Conservation (phyloP, 1,140 invertebrate species). For the Cotesia vestalis region DNA sequence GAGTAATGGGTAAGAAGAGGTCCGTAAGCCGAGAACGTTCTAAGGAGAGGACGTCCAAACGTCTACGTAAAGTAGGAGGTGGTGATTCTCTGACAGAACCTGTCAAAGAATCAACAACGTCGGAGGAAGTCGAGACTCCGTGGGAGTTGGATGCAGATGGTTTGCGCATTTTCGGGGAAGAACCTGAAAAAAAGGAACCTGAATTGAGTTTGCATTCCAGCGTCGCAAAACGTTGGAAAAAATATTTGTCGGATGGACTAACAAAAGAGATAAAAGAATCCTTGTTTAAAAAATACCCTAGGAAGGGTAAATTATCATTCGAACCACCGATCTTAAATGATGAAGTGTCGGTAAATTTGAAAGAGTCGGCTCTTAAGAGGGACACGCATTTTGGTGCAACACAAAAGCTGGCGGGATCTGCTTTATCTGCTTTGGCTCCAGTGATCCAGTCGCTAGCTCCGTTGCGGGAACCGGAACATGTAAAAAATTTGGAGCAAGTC, state of each 20-base stretch:
- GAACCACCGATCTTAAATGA: conserved; percentile 17
- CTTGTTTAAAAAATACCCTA: not conserved
- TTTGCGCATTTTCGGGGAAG: conserved; percentile 3
- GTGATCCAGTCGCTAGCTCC: not conserved
- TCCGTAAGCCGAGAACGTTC: too few relatives aligned
- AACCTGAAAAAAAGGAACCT: conserved; percentile 1
- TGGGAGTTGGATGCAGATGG: not conserved
- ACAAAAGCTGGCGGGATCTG: conserved; percentile 1
- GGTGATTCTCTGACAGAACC: not conserved
- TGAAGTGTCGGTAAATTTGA: conserved; percentile 14
- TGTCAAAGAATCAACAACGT: not conserved
- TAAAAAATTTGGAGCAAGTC: not conserved
- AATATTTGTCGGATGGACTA: conserved; percentile 6
- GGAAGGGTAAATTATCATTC: not conserved
- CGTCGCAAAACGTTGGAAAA: conserved; percentile 8
- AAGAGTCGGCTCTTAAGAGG: not conserved
- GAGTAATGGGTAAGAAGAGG: too few relatives aligned
- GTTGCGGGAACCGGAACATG: not conserved
- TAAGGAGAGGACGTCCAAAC: too few relatives aligned
- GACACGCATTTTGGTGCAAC: not conserved
- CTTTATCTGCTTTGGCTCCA: not conserved
- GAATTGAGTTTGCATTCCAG: not conserved
- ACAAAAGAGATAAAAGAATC: not conserved
- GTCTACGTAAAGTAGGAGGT: too few relatives aligned
- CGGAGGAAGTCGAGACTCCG: not conserved